These are phyloP conservation scores for Nemoura dubitans DNA, from an alignment of 2,888 invertebrate genomes.

Conservation along the genomic window DNA sequence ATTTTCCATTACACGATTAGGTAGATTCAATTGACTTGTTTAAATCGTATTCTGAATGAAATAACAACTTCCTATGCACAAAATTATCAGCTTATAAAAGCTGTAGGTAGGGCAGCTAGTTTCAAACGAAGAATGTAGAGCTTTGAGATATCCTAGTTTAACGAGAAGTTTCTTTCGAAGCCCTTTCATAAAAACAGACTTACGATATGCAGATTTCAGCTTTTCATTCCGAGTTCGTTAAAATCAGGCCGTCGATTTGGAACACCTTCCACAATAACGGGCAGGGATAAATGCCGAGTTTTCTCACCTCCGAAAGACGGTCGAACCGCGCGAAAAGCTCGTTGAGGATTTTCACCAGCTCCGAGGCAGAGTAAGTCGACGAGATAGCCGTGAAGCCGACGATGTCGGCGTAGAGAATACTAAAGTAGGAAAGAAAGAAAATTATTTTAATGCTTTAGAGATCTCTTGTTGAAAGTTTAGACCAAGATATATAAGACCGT, in stretches of 20 bases:
- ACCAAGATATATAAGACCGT: neutral
- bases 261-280: neutral
- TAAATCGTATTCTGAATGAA: no score
- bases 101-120: no score
- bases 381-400: slow-evolving; percentile 95
- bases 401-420: slow-evolving; percentile 97
- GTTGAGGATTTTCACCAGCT: slow-evolving; percentile 93
- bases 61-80: no score
- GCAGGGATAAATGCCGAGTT: neutral
- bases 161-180: no score
- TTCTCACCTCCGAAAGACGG: slow-evolving; percentile 72
- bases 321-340: slow-evolving; percentile 96
- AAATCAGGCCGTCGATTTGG: neutral
- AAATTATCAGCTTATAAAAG: no score
- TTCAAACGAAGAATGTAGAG: no score
- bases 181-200: no score
- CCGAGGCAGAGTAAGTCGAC: slow-evolving; percentile 93
- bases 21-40: no score
- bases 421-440: slow-evolving; percentile 60
- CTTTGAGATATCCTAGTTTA: no score
- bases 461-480: neutral
- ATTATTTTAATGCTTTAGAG: slow-evolving; percentile 18
- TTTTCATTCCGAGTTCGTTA: neutral
- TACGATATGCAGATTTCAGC: neutral
- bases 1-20: no score